Base-by-base conservation (phyloP, 2,113 vertebrate species). In the Pelobates fuscus region DNA sequence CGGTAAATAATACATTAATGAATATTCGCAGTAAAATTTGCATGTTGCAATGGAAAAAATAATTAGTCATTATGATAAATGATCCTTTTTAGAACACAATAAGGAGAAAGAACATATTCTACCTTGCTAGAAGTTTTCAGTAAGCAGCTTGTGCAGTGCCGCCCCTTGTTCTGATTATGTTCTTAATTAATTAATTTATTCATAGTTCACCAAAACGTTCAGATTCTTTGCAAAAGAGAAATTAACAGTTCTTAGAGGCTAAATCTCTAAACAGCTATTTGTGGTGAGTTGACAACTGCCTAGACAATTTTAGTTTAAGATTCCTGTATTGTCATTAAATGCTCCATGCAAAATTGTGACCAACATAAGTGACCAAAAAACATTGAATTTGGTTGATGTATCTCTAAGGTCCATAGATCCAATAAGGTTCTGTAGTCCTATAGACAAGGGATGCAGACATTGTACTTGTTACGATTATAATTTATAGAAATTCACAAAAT, bases 1-100 rank as follows among this genome's bases (percentile, higher is more conserved):
- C 23, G 77, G 77, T 78, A 84, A 82, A 67, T 59, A 81, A 77
- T 30, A 64, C 20, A 23, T 46, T 60, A 66, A 79, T 80, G 17
- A 64, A 65, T 60, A 60, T 77, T 80, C 7, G 0, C 59, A 44
- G 26, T 63, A 32, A 58, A 2, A 69, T 54, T 70, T 69, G 27
- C 72, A 71, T 67, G 7, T 62, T 78, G 44, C 71, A 32, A 79
- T 79, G 49, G 24, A 70, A 24, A n/a, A 70, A 70, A 79, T 1
- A 20, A 64, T 68, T 82, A 82, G 76, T 71, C 70, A 79, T 65
- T 60, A 78, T 52, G 20, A 61, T 23, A 43, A 65, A 26, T 72
- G 18, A 71, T 49, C 60, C 20, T 41, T 70, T 37, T 25, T 15
- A 46, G 17, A 43, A 80, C 82, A 80, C 10, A 75, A 67, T 46